phyloP scores from a whole-genome alignment of 2,888 invertebrate species.

The Diachrysia chrysitis region DNA sequence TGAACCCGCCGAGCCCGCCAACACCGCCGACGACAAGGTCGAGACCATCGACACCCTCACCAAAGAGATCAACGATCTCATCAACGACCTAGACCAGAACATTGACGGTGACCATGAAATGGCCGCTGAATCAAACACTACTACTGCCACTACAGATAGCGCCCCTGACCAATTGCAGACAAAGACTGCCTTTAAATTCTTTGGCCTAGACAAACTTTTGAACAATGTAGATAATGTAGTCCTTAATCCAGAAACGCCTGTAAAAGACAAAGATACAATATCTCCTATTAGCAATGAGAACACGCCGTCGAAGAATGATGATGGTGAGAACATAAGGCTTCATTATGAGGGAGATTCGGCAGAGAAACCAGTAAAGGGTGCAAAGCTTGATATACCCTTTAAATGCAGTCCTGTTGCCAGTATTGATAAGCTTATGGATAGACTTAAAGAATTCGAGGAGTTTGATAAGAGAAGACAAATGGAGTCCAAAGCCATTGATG shows the following conservation, averaged over 20 bases:
- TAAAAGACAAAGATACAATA: conserved; percentile 77
- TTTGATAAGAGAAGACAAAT: conserved; percentile 85
- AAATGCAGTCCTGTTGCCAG: conserved; percentile 81
- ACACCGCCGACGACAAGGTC: conserved; percentile 73
- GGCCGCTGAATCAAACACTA: conserved; percentile 55
- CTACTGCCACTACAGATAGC: conserved; percentile 39
- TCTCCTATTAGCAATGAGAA: conserved; percentile 72
- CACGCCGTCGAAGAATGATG: conserved; percentile 82
- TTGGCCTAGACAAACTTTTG: conserved; percentile 78
- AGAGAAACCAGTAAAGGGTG: conserved; percentile 76
- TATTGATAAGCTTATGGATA: conserved; percentile 86
- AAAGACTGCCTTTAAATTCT: conserved; percentile 79
- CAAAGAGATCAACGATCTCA: conserved; percentile 85
- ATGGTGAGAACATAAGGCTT: conserved; percentile 84
- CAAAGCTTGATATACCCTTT: conserved; percentile 77
- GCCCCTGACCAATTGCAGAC: conserved; percentile 72
- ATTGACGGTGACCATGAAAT: conserved; percentile 78
- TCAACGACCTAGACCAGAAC: conserved; percentile 82
- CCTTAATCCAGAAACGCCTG: conserved; percentile 75
- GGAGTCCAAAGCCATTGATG: conserved; percentile 77
- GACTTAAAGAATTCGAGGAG: conserved; percentile 86
- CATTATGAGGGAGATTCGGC: conserved; percentile 83
- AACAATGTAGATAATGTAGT: conserved; percentile 72
- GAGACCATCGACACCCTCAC: conserved; percentile 84
- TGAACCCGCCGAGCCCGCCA: conserved; percentile 36